Evolutionary conservation across 2,797 vertebrate species (phyloP).

Genomic region (Lepus oiostolus): DNA sequence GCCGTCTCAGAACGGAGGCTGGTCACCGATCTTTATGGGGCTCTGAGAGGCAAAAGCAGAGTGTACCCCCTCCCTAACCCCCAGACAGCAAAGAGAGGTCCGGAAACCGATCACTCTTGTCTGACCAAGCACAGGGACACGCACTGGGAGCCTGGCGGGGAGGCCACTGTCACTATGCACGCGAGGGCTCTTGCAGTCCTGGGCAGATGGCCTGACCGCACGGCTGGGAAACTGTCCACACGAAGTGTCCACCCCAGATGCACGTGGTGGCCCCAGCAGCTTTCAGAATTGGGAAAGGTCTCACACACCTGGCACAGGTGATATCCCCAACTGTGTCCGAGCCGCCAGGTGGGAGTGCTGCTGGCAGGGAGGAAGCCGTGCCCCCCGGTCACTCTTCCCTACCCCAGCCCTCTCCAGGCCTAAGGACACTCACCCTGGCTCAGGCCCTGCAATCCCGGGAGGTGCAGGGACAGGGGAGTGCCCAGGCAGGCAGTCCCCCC

Average conservation of each 20-base stretch:
- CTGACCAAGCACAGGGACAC: rapidly evolving
- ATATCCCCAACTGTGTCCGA: neutral
- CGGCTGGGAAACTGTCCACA: rapidly evolving
- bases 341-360: neutral
- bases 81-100: neutral
- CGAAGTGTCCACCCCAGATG: neutral
- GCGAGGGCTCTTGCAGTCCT: neutral
- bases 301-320: too few species aligned
- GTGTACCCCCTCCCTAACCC: neutral
- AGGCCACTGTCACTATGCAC: neutral
- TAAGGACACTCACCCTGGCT: neutral
- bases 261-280: neutral
- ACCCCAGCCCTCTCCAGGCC: neutral
- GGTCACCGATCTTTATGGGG: neutral
- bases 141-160: neutral
- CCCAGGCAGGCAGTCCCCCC: neutral
- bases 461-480: too few species aligned
- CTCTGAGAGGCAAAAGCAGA: neutral
- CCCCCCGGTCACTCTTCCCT: neutral
- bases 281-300: neutral
- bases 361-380: neutral
- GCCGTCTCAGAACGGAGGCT: neutral
- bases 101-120: neutral
- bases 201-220: neutral
- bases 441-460: rapidly evolving